Evolutionary conservation across 2,888 invertebrate genomes (phyloP).

Genomic region (Cyrtodaria siliqua): DNA sequence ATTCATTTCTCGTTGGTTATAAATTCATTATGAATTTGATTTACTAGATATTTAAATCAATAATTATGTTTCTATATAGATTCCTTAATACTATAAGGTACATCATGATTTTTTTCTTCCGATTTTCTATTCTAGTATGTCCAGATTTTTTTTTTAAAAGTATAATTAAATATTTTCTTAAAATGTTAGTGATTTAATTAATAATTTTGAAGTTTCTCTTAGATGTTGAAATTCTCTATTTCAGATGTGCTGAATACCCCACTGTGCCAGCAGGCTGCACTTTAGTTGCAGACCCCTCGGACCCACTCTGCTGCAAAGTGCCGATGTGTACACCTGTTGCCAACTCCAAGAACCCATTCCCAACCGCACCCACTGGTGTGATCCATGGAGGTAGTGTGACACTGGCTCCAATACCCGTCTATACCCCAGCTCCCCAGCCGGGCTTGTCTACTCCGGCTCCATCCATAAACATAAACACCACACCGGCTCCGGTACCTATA

Average conservation of each 20-base stretch:
- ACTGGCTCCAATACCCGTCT: conserved; percentile 55
- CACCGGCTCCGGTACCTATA: conserved; percentile 51
- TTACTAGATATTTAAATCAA: too few species aligned
- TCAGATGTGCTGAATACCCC: conserved; percentile 69
- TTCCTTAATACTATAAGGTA: too few species aligned
- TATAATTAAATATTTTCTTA: too few species aligned
- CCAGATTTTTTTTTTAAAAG: too few species aligned
- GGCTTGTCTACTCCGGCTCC: conserved; percentile 2
- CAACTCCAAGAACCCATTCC: conserved; percentile 60
- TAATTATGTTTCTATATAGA: too few species aligned
- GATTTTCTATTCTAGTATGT: too few species aligned
- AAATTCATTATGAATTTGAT: too few species aligned
- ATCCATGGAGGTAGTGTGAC: conserved; percentile 71
- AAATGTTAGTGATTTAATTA: too few species aligned
- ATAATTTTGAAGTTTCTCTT: too few species aligned
- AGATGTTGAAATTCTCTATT: too few species aligned
- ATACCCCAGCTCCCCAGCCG: conserved; percentile 47
- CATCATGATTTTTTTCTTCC: too few species aligned
- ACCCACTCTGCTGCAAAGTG: conserved; percentile 71
- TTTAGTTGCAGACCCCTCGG: conserved; percentile 63
- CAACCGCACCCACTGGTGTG: conserved; percentile 65
- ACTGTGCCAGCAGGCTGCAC: conserved; percentile 61
- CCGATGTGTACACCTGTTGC: conserved; percentile 61
- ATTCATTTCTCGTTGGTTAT: too few species aligned
- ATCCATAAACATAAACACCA: conserved; percentile 43